Conservation (phyloP, 2,113 vertebrate genomes). For the Aythya baeri region DNA sequence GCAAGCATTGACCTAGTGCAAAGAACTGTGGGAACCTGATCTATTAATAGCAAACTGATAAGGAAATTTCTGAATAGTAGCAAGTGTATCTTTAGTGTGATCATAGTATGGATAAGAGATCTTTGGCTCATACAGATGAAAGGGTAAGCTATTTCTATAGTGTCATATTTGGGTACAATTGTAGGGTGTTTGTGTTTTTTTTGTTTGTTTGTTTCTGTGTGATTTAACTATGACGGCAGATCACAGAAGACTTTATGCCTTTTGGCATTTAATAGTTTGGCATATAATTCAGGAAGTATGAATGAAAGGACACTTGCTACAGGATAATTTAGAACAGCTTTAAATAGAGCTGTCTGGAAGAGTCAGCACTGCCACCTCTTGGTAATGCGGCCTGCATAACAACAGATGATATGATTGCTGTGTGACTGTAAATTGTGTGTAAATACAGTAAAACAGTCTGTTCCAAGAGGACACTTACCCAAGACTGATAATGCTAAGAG, state of each 20-base stretch:
- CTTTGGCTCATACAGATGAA: background rate
- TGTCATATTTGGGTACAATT: background rate
- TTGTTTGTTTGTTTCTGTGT: background rate
- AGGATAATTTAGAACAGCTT: background rate
- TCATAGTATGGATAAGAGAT: background rate
- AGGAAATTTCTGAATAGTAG: background rate
- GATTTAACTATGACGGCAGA: background rate
- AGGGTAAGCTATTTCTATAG: background rate
- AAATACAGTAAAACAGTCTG: background rate
- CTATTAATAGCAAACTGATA: background rate
- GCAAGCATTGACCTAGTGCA: background rate
- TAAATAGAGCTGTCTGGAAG: background rate
- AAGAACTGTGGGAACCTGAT: background rate
- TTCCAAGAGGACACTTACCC: background rate
- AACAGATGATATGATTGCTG: background rate
- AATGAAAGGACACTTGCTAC: background rate
- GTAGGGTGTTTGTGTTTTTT: background rate
- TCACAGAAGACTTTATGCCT: background rate
- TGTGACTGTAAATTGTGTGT: background rate
- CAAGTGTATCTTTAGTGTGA: background rate
- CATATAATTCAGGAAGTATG: background rate
- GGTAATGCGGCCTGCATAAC: background rate
- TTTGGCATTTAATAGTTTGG: background rate
- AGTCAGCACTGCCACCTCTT: background rate
- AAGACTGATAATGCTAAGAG: background rate